These are phyloP conservation scores for Ips typographus DNA, from an alignment of 1,140 invertebrate genomes.

Conservation along the genomic window DNA sequence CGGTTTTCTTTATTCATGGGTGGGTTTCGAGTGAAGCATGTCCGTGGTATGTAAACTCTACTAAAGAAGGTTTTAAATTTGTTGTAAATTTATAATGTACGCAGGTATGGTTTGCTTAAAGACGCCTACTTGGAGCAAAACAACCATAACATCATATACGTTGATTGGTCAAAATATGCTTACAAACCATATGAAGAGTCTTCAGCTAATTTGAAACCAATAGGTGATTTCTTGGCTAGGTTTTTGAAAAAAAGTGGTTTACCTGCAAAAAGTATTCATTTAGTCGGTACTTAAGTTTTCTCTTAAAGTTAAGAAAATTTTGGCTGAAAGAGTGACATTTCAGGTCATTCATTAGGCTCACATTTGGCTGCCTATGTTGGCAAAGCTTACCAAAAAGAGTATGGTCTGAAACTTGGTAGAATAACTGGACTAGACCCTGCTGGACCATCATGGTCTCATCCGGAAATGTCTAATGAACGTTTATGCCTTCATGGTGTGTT, in stretches of 20 bases:
- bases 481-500: too few species aligned
- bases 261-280: conserved; percentile 35
- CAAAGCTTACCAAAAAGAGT: conserved; percentile 48
- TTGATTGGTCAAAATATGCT: conserved; percentile 54
- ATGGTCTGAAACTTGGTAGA: conserved; percentile 50
- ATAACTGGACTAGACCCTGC: conserved; percentile 68
- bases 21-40: conserved; percentile 33
- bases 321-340: conserved; percentile 50
- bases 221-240: conserved; percentile 38
- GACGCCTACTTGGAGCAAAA: conserved; percentile 56
- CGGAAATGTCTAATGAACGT: conserved; percentile 50
- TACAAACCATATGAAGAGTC: conserved; percentile 32
- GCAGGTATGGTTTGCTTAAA: conserved; percentile 30
- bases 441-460: conserved; percentile 63
- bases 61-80: not conserved
- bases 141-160: conserved; percentile 62
- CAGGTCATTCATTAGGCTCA: conserved; percentile 75
- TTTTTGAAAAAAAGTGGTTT: conserved; percentile 34
- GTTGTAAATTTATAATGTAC: not conserved
- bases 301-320: not conserved
- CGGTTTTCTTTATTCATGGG: conserved; percentile 40
- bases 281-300: conserved; percentile 28
- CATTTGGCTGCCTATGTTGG: conserved; percentile 74
- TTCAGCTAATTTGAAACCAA: conserved; percentile 34
- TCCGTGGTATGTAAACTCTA: conserved; percentile 28